Evolutionary conservation across 1,140 invertebrate species (phyloP).

Genomic region (Lerema accius): DNA sequence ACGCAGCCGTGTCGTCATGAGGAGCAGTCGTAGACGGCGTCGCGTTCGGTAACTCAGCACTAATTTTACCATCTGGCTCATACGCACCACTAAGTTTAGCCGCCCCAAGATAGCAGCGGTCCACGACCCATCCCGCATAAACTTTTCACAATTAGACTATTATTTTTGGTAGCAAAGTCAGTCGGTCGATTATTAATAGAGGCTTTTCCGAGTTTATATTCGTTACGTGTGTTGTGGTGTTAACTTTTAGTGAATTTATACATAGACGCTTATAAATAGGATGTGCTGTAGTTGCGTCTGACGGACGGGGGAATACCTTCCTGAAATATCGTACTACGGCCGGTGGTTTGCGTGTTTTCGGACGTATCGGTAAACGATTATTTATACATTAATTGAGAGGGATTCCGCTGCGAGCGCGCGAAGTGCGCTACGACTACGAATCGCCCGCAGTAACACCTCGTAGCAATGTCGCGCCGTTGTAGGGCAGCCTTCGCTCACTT

Average conservation of each 20-base stretch:
- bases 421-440: conserved; percentile 42
- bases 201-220: conserved; percentile 83
- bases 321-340: conserved; percentile 81
- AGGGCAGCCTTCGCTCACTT: no score
- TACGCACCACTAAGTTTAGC: conserved; percentile 83
- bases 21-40: conserved; percentile 75
- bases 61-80: conserved; percentile 81
- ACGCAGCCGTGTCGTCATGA: conserved; percentile 70
- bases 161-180: conserved; percentile 84
- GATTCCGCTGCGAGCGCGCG: conserved; percentile 47
- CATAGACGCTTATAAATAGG: conserved; percentile 83
- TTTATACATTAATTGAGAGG: conserved; percentile 77
- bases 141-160: conserved; percentile 84
- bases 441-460: conserved; percentile 5
- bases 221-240: conserved; percentile 82
- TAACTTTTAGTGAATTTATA: conserved; percentile 83
- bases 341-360: conserved; percentile 77
- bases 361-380: conserved; percentile 81
- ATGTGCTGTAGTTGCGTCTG: conserved; percentile 80
- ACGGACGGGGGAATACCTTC: conserved; percentile 82
- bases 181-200: conserved; percentile 83
- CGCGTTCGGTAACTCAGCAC: conserved; percentile 71
- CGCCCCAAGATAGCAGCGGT: conserved; percentile 82
- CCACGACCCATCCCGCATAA: conserved; percentile 82
- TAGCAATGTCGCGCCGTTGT: no score